Evolutionary conservation across 1,140 invertebrate species (phyloP), one percentile per base, ranked within the genome.

Genomic region (Diuraphis noxia): DNA sequence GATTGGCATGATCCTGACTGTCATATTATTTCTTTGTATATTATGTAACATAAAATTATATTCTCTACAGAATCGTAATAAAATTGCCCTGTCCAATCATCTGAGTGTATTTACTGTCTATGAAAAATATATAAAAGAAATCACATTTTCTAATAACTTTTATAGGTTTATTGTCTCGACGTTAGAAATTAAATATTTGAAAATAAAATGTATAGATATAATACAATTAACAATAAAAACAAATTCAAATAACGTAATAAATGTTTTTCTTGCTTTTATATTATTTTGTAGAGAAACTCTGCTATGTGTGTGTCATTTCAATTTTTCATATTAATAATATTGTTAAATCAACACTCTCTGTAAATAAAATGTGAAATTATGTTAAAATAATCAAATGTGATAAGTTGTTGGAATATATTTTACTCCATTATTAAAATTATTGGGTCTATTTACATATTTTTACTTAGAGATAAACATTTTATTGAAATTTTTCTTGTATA

Each of bases 141-240:
- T 49, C 84, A 49, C 43, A 46, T 46, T 49, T 85, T 34, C 41
- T 85, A 46, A 85, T 85, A 46, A 34, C 41, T 34, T 21, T 85
- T 85, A 85, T 49, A 49, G 30, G 82, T 43, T 84, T 85, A 85
- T 49, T 34, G n/a, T 85, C 30, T 49, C 25, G 41, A 49, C 84
- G 43, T 49, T 21, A 34, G n/a, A 46, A 85, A 85, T 49, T 46
- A 85, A 85, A 85, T 30, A 85, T 46, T 49, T 49, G 43, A 85
- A 49, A 46, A 85, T 30, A 82, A 40, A 38, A 41, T 19, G 5
- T 13, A 43, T 84, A 19, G 40, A 84, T 72, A 72, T 34, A 72
- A 34, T 72, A 72, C n/a, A 41, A 41, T 84, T 36, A 84, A 84
- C 30, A 84, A 84, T 84, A 84, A 84, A 41, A 84, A 43, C 25